These are phyloP conservation scores for Perca fluviatilis DNA, from an alignment of 2,113 vertebrate genomes.

Conservation along the genomic window DNA sequence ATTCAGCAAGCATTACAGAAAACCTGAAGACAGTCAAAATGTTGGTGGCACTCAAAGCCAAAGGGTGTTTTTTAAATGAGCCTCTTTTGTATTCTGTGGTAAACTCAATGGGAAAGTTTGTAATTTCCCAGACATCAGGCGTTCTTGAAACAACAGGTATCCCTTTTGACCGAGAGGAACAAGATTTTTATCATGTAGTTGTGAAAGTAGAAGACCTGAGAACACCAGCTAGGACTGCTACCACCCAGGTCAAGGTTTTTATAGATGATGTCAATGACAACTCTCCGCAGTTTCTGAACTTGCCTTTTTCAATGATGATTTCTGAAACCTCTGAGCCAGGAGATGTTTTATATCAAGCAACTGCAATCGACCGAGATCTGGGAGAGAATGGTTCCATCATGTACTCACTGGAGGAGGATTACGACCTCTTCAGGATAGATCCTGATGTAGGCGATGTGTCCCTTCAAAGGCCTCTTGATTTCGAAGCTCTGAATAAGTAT, in stretches of 20 bases:
- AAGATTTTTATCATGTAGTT: conserved; percentile 85
- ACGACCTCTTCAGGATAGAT: conserved; percentile 93
- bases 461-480: conserved; percentile 92
- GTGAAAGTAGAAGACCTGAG: conserved; percentile 91
- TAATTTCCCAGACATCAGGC: conserved; percentile 88
- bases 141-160: conserved; percentile 90
- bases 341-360: conserved; percentile 94
- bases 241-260: conserved; percentile 88
- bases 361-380: conserved; percentile 89
- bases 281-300: conserved; percentile 89
- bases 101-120: conserved; percentile 89
- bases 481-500: conserved; percentile 93
- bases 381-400: conserved; percentile 89
- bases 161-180: conserved; percentile 90
- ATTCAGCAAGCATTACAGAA: conserved; percentile 86
- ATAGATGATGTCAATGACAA: conserved; percentile 95
- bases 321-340: conserved; percentile 92
- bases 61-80: conserved; percentile 90
- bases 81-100: conserved; percentile 89
- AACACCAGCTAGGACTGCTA: conserved; percentile 87
- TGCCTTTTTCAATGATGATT: conserved; percentile 90
- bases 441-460: conserved; percentile 93
- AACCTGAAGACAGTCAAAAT: conserved; percentile 84
- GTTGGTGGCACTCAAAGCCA: conserved; percentile 86
- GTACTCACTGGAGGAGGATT: conserved; percentile 91